phyloP scores from a whole-genome alignment of 2,888 invertebrate species.

The Tachina lurida region DNA sequence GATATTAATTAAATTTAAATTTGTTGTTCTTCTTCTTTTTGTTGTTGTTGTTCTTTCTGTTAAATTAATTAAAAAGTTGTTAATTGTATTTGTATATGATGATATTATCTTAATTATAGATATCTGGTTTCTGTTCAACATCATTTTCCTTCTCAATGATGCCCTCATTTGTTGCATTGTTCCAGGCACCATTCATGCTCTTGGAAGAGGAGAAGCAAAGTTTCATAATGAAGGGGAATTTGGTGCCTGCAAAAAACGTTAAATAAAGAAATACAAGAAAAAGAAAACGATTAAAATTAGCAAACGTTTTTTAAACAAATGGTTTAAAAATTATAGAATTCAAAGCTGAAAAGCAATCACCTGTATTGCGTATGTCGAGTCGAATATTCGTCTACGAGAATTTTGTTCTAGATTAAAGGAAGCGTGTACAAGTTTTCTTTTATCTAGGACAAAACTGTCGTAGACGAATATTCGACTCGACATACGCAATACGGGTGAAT shows the following conservation, averaged over 20 bases:
- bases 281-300: not conserved
- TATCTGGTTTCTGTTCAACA: slow-evolving; percentile 78
- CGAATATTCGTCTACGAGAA: too few relatives aligned
- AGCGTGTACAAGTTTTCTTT: too few relatives aligned
- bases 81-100: slow-evolving; percentile 50
- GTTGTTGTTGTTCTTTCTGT: slow-evolving; percentile 57
- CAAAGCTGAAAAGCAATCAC: too few relatives aligned
- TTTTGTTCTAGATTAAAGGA: too few relatives aligned
- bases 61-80: slow-evolving; percentile 76
- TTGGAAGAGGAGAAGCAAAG: slow-evolving; percentile 96
- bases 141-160: slow-evolving; percentile 83
- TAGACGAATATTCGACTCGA: too few relatives aligned
- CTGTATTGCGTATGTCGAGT: too few relatives aligned
- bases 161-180: slow-evolving; percentile 82
- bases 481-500: too few relatives aligned
- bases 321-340: too few relatives aligned
- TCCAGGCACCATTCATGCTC: slow-evolving; percentile 85
- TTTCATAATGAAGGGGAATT: slow-evolving; percentile 99
- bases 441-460: too few relatives aligned
- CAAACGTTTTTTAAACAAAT: not conserved
- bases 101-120: slow-evolving; percentile 81
- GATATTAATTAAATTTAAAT: slow-evolving; percentile 39
- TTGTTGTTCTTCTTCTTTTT: slow-evolving; percentile 46
- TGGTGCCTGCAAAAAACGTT: slow-evolving; percentile 88
- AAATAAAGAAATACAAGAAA: slow-evolving; percentile 22